A percentile compares a stretch with the other conserved stretches of the same genome.
Conservation (phyloP, 2,113 vertebrate genomes). For the Notarius quadriscutis region DNA sequence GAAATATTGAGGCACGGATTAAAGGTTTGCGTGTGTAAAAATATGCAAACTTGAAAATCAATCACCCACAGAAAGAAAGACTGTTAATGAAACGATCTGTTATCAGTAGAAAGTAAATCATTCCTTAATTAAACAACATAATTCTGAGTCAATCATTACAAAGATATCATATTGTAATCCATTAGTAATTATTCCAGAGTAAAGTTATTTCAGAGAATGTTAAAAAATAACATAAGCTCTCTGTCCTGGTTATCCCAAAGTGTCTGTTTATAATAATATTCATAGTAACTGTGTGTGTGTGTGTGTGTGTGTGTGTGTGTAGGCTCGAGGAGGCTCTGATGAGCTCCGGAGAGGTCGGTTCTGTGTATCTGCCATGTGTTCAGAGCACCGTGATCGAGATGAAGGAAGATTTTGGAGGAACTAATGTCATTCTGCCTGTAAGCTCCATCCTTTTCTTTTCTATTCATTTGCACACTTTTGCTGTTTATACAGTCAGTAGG, state of each 20-base stretch:
- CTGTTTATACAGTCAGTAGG: neutral
- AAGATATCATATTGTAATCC: no score
- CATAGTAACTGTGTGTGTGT: neutral
- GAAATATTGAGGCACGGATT: neutral
- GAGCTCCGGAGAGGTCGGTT: neutral
- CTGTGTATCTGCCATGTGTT: neutral
- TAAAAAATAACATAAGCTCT: no score
- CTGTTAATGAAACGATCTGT: neutral
- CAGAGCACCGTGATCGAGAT: constrained; percentile 2
- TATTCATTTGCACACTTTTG: neutral
- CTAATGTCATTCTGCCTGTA: constrained; percentile 22
- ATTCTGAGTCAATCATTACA: no score
- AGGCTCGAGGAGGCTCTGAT: constrained; percentile 2
- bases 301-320: neutral
- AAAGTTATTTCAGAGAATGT: no score
- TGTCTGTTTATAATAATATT: neutral
- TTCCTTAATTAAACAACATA: neutral
- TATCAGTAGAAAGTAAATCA: neutral
- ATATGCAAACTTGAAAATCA: neutral
- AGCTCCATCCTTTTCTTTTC: neutral
- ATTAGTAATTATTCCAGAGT: no score
- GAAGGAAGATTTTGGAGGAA: neutral
- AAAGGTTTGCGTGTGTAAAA: neutral
- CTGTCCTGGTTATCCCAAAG: no score
- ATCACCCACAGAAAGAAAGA: neutral